Evolutionary conservation across 2,113 vertebrate genomes (phyloP).

Genomic region (Sinosuthora webbiana): DNA sequence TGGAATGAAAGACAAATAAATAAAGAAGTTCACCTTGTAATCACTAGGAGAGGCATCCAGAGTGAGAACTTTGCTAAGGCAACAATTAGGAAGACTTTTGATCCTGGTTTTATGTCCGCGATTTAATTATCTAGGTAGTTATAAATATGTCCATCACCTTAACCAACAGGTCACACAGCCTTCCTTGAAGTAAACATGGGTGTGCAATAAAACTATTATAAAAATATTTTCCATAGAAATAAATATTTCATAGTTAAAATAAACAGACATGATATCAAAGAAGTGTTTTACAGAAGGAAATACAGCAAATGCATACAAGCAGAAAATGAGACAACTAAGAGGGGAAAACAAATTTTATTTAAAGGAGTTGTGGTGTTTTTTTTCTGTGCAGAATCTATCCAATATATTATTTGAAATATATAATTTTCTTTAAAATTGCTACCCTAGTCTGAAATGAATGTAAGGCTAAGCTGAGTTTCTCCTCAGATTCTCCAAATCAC

Average conservation of each 20-base stretch:
- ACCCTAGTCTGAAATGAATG: background rate
- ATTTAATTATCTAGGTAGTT: background rate
- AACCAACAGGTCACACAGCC: background rate
- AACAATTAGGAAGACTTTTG: background rate
- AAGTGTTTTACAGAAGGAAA: background rate
- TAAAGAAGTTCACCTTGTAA: background rate
- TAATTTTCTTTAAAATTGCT: background rate
- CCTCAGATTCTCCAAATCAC: background rate
- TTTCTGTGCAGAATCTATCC: background rate
- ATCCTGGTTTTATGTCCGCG: background rate
- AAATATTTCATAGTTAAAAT: background rate
- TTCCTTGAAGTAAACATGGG: background rate
- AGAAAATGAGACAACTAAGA: background rate
- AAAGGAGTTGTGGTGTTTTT: background rate
- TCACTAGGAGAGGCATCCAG: background rate
- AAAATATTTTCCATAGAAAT: background rate
- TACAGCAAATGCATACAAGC: background rate
- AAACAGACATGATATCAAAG: background rate
- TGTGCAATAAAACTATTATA: background rate
- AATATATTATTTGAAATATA: background rate
- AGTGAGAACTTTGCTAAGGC: background rate
- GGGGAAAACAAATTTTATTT: background rate
- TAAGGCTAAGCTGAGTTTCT: background rate
- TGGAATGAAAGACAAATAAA: background rate
- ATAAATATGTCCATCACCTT: background rate